These are phyloP conservation scores for Stenotaenia linearis DNA, from an alignment of 2,888 invertebrate species.

Conservation along the genomic window DNA sequence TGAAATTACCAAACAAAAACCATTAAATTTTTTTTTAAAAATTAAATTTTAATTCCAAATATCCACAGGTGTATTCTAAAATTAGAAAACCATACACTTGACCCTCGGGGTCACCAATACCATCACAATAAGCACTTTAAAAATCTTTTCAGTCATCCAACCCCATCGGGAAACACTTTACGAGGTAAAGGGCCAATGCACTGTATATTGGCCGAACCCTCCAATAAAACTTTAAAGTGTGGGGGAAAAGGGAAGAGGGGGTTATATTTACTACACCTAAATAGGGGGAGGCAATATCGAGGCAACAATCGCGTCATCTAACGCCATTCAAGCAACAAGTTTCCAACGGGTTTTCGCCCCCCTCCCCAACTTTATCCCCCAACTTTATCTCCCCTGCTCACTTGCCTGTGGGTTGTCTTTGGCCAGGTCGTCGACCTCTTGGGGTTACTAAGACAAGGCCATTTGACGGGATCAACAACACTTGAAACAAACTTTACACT, in stretches of 20 bases:
- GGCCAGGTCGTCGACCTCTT: conserved; percentile 14
- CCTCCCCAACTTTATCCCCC: neutral
- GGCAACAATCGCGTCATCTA: conserved; percentile 18
- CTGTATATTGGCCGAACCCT: neutral
- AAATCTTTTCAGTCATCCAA: neutral
- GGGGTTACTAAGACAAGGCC: conserved; percentile 26
- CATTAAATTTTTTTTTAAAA: too few species aligned
- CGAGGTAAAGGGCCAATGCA: neutral
- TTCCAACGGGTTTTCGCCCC: neutral
- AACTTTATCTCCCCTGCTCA: neutral
- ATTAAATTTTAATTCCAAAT: too few species aligned
- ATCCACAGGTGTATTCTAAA: neutral
- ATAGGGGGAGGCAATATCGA: conserved; percentile 1
- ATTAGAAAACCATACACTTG: neutral
- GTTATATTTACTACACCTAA: conserved; percentile 7
- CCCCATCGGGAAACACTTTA: neutral
- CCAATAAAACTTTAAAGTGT: neutral
- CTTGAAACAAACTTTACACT: conserved; percentile 10
- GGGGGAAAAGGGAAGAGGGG: neutral
- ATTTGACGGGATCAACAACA: conserved; percentile 19
- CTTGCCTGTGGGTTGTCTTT: conserved; percentile 10
- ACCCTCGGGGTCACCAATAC: neutral
- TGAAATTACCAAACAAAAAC: too few species aligned
- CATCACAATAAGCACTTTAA: neutral
- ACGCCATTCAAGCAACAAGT: conserved; percentile 17